Conservation (phyloP, 2,888 invertebrate species). For the Liposcelis brunnea region DNA sequence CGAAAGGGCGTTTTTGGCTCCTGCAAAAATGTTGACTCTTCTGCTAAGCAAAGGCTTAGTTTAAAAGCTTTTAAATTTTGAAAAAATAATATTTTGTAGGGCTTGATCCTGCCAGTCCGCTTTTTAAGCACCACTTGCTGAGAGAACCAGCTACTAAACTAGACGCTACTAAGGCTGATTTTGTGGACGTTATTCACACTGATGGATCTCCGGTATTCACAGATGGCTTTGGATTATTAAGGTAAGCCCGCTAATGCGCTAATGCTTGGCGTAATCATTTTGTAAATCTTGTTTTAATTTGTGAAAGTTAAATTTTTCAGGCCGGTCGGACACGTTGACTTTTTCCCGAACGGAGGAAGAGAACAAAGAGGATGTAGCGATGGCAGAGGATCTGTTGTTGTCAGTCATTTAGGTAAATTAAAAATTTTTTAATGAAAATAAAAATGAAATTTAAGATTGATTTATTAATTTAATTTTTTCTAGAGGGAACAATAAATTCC, state of each 20-base stretch:
- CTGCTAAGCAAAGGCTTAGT: too few relatives aligned
- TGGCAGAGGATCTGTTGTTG: slow-evolving; percentile 35
- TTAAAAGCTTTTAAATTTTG: too few relatives aligned
- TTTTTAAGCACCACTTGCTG: slow-evolving; percentile 37
- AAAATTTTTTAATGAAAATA: neutral
- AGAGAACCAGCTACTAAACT: slow-evolving; percentile 36
- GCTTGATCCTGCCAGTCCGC: slow-evolving; percentile 38
- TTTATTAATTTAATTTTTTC: slow-evolving; percentile 12
- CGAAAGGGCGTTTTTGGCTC: too few relatives aligned
- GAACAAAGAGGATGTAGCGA: slow-evolving; percentile 41
- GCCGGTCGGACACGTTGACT: slow-evolving; percentile 41
- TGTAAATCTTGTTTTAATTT: too few relatives aligned
- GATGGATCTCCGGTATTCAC: slow-evolving; percentile 39
- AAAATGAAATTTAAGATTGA: neutral
- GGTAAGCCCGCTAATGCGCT: neutral
- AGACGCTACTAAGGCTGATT: slow-evolving; percentile 40
- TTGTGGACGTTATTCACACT: slow-evolving; percentile 51
- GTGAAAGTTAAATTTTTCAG: slow-evolving; percentile 20
- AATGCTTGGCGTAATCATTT: too few relatives aligned
- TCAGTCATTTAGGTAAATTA: slow-evolving; percentile 32
- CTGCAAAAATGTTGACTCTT: too few relatives aligned
- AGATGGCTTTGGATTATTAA: slow-evolving; percentile 39
- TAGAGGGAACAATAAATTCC: slow-evolving; percentile 30
- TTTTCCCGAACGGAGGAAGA: slow-evolving; percentile 41
- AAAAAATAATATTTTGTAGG: slow-evolving; percentile 20